A percentile compares a stretch with the other conserved stretches of the same genome.
These are phyloP conservation scores for Lytechinus pictus DNA, from an alignment of 35 echinoderm and acorn worm species.

Conservation along the genomic window DNA sequence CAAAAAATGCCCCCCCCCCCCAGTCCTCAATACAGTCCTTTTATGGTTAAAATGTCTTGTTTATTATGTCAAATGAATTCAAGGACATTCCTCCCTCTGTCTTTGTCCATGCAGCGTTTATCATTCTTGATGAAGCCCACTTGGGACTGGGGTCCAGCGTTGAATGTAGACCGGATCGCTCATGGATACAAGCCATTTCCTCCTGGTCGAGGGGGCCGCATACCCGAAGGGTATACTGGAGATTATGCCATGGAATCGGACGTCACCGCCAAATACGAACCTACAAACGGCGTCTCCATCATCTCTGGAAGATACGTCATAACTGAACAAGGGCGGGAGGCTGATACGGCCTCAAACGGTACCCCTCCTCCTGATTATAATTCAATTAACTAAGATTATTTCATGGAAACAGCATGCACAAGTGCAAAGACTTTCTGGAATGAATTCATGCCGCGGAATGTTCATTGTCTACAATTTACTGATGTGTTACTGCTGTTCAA, in stretches of 20 bases:
- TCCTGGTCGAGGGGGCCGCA: background rate
- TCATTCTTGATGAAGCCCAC: constrained; percentile 71
- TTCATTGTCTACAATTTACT: no score
- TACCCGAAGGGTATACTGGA: background rate
- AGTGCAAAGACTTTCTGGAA: no score
- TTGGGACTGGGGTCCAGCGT: constrained; percentile 83
- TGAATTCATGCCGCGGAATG: no score
- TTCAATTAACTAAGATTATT: background rate
- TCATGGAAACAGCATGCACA: no score
- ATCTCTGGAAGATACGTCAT: background rate
- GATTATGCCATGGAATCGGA: background rate
- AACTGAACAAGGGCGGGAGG: background rate
- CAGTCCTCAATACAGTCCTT: no score
- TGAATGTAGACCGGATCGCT: constrained; percentile 78
- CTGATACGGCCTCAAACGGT: constrained; percentile 35
- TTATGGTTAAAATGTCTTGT: no score
- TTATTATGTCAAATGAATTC: no score
- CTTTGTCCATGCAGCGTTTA: constrained; percentile 63
- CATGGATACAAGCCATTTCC: constrained; percentile 74
- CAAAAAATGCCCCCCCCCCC: no score
- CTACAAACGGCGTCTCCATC: background rate
- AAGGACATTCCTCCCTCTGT: background rate
- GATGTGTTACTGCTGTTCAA: no score
- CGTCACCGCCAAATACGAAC: background rate
- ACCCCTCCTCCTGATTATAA: constrained; percentile 37